These are phyloP conservation scores for Elmis aenea DNA, from an alignment of 2,888 invertebrate genomes.

Conservation along the genomic window DNA sequence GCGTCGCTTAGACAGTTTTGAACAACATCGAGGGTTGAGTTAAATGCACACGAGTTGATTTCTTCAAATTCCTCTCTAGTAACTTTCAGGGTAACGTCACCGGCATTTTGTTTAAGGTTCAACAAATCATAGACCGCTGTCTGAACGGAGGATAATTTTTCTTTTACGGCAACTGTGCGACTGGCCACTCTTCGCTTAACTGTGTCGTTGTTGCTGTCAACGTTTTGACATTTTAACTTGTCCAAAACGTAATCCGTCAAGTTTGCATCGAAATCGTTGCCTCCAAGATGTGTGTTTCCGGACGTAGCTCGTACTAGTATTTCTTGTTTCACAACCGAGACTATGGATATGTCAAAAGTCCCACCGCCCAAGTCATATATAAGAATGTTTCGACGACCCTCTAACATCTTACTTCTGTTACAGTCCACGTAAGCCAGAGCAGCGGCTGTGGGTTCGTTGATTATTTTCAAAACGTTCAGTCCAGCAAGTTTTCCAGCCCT, in stretches of 20 bases:
- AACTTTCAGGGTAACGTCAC: conserved; percentile 5
- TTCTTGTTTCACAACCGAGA: not conserved
- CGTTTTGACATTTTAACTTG: not conserved
- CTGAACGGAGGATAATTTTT: not conserved
- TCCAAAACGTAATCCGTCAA: conserved; percentile 2
- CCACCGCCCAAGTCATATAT: conserved; percentile 11
- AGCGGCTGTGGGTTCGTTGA: too few relatives aligned
- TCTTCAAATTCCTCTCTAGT: conserved; percentile 5
- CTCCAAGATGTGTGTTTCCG: conserved; percentile 10
- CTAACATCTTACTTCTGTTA: conserved; percentile 2
- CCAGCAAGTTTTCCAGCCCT: conserved; percentile 8
- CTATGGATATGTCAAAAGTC: conserved; percentile 10
- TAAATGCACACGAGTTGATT: conserved; percentile 4
- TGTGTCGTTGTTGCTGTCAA: not conserved
- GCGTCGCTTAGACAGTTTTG: conserved; percentile 10
- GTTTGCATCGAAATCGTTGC: conserved; percentile 9
- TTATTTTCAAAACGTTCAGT: conserved; percentile 8
- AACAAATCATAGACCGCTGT: conserved; percentile 1
- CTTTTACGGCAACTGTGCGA: conserved; percentile 6
- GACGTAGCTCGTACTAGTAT: conserved; percentile 8
- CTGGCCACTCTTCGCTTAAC: conserved; percentile 2
- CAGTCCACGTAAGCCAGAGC: conserved; percentile 8
- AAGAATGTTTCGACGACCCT: conserved; percentile 2
- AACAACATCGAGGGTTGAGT: conserved; percentile 2
- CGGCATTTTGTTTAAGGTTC: not conserved